phyloP scores from a whole-genome alignment of 2,888 invertebrate genomes.

The Clunio marinus region DNA sequence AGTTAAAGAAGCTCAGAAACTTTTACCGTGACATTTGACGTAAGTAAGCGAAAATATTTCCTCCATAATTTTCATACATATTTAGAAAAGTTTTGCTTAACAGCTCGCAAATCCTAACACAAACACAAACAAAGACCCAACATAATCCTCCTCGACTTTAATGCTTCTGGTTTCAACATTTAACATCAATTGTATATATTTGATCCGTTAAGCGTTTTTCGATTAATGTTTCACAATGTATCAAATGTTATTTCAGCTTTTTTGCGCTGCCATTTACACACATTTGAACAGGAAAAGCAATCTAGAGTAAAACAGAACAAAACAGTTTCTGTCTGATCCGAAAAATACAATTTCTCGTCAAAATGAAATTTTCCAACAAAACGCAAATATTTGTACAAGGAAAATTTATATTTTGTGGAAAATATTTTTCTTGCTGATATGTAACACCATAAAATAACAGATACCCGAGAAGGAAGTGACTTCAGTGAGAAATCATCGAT shows the following conservation, averaged over 20 bases:
- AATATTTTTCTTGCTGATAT: constrained; percentile 4
- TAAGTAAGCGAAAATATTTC: no score
- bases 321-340: no score
- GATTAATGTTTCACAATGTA: constrained; percentile 1
- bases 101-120: no score
- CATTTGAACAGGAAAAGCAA: not conserved
- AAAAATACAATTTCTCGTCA: no score
- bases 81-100: no score
- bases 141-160: not conserved
- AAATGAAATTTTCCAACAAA: constrained; percentile 14
- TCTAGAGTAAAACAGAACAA: not conserved
- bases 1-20: no score
- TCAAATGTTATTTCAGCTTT: constrained; percentile 27
- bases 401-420: not conserved
- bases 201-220: constrained; percentile 16
- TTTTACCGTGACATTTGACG: no score
- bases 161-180: not conserved
- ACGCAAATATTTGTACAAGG: constrained; percentile 10
- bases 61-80: no score
- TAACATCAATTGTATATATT: constrained; percentile 4
- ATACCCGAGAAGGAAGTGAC: not conserved
- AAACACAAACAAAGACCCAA: no score
- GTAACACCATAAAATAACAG: constrained; percentile 22
- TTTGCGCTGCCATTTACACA: not conserved
- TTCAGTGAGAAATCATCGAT: not conserved